These are phyloP conservation scores for Ispidina lecontei DNA, from an alignment of 2,797 vertebrate genomes.

Conservation along the genomic window DNA sequence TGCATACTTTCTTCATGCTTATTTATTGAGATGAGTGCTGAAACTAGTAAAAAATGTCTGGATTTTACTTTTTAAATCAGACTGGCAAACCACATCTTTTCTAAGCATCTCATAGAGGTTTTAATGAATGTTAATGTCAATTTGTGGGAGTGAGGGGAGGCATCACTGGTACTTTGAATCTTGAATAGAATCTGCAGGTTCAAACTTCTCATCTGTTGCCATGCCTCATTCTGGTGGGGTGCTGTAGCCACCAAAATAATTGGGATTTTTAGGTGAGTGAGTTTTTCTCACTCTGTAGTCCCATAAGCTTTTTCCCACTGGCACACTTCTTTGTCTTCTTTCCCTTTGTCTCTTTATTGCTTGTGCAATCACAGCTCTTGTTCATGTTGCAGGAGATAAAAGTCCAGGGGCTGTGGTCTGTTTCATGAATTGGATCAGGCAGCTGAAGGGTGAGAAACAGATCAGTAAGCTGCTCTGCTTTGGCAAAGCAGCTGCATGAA, in stretches of 20 bases:
- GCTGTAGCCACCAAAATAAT: background rate
- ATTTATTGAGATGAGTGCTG: background rate
- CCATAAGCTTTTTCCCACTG: background rate
- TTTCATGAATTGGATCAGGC: background rate
- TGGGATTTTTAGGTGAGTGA: background rate
- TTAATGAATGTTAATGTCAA: background rate
- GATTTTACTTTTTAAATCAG: background rate
- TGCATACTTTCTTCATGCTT: background rate
- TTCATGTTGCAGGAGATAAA: background rate
- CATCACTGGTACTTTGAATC: background rate
- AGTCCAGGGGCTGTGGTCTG: background rate
- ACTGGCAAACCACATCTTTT: background rate
- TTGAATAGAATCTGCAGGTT: background rate
- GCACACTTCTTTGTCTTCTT: background rate
- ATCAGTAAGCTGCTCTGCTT: background rate
- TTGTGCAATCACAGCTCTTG: background rate
- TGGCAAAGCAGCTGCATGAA: background rate
- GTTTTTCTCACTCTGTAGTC: background rate
- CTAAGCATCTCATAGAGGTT: background rate
- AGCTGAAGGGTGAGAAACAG: background rate
- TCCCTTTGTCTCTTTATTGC: background rate
- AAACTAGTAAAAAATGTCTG: background rate
- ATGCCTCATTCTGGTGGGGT: background rate
- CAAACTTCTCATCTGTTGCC: background rate
- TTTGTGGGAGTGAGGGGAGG: background rate